These are phyloP conservation scores for Metridium senile DNA, from an alignment of 92 coral and sea anemone genomes.

Conservation along the genomic window DNA sequence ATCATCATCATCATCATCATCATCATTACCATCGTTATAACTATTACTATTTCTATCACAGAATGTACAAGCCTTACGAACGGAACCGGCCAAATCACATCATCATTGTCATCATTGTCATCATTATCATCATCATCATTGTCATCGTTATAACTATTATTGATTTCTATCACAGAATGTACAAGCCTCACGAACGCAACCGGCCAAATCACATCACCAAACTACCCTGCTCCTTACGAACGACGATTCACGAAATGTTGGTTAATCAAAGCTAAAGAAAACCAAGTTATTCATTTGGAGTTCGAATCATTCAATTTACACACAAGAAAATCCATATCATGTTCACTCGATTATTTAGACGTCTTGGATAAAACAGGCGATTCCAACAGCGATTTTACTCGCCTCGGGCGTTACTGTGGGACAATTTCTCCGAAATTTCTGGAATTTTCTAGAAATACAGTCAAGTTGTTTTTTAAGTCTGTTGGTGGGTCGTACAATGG, in stretches of 20 bases:
- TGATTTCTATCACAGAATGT: not conserved
- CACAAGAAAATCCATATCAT: not conserved
- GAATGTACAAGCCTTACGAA: too few species aligned
- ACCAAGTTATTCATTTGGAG: conserved; percentile 28
- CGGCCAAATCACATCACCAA: conserved; percentile 58
- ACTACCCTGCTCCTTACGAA: conserved; percentile 54
- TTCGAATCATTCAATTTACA: conserved; percentile 48
- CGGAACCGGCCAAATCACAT: too few species aligned
- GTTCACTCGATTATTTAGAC: conserved; percentile 1
- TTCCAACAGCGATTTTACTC: not conserved
- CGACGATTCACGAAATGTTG: conserved; percentile 31
- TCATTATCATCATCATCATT: not conserved
- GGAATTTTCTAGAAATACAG: conserved; percentile 2
- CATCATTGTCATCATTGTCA: not conserved
- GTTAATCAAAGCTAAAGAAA: conserved; percentile 29
- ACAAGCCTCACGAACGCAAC: conserved; percentile 12
- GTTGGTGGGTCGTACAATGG: not conserved
- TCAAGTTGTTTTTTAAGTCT: conserved; percentile 13
- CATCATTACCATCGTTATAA: not conserved
- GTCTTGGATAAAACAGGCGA: not conserved
- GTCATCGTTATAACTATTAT: not conserved
- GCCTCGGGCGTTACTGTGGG: conserved; percentile 32
- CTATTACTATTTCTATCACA: not conserved
- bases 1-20: not conserved
- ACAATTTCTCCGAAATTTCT: conserved; percentile 9